Base-by-base conservation (phyloP, 2,113 vertebrate species). In the Manacus vitellinus region DNA sequence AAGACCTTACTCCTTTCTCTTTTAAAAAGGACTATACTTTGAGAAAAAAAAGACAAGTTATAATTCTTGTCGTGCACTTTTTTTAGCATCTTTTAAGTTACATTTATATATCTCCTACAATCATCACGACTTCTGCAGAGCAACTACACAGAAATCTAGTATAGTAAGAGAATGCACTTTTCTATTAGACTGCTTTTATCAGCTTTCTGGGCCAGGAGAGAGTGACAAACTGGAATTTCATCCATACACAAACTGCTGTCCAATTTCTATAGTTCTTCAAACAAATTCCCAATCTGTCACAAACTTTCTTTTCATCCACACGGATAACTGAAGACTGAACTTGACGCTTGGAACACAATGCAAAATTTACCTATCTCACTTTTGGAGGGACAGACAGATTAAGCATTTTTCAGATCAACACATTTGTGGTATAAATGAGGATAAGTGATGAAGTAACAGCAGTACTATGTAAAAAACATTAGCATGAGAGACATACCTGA, bases 401-500 rank as follows among this genome's bases (percentile, higher is more conserved):
- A 73, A 80, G 27, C 27, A 85, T 54, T 63, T 67, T 30, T 63
- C 65, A 86, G 33, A 89, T 62, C 43, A 72, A 85, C 70, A 92
- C 37, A 49, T 8, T 15, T 4, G 13, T 37, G n/a, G 49, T 44
- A 89, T 49, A 82, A 72, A 75, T 21, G 10, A 91, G 23, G 19
- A 1, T 13, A 78, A 76, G 43, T 27, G 89, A 92, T 6, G 55
- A 31, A 77, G 59, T 49, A 41, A 91, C 11, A 83, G 37, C 31
- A 83, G 35, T 37, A 61, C 16, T 47, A 17, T 7, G 16, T 52
- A 67, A 77, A 75, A 51, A 43, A 5, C 28, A 49, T 25, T 7
- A 63, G 17, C 41, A 58, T 18, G 30, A 59, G 17, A 84, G 51
- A 96, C 87, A 20, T 95, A 99, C 99, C 98, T 99, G 98, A 97